These are phyloP conservation scores for Drosophila kanekoi DNA, from an alignment of 2,888 invertebrate species.

Conservation along the genomic window DNA sequence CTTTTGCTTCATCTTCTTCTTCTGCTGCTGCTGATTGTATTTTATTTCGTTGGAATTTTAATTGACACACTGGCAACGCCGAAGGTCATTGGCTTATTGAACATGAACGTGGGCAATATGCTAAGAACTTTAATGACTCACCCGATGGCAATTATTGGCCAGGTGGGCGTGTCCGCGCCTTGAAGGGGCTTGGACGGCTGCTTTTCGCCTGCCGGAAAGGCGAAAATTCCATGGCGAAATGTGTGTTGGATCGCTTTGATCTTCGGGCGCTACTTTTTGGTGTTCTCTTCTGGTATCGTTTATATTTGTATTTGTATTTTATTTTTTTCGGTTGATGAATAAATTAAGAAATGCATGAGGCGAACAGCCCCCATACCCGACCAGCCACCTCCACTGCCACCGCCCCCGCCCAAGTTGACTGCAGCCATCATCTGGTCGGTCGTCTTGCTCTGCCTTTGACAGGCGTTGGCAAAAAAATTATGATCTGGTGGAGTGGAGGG, in stretches of 20 bases:
- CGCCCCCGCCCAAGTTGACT: neutral
- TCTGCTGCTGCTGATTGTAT: neutral
- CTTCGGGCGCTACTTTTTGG: conserved; percentile 41
- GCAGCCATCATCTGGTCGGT: conserved; percentile 17
- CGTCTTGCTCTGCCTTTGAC: conserved; percentile 33
- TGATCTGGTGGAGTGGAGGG: neutral
- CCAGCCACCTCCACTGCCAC: too few species aligned
- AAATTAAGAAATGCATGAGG: conserved; percentile 61
- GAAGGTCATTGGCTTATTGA: conserved; percentile 60
- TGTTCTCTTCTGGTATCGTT: conserved; percentile 2
- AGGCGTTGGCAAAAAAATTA: conserved; percentile 38
- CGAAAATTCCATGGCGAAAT: conserved; percentile 27
- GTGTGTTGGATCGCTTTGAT: conserved; percentile 58
- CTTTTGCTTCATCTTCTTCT: conserved; percentile 14
- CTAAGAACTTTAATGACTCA: conserved; percentile 2
- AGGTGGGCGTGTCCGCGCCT: conserved; percentile 45
- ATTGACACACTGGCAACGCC: conserved; percentile 55
- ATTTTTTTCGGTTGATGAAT: conserved; percentile 45
- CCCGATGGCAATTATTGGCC: conserved; percentile 17
- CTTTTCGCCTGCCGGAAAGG: conserved; percentile 37
- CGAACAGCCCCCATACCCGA: neutral
- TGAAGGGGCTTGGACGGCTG: neutral
- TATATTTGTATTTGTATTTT: conserved; percentile 3
- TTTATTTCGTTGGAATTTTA: conserved; percentile 62
- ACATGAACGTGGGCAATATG: neutral